phyloP scores from a whole-genome alignment of 1,140 invertebrate genomes.

The Eriosoma lanigerum region DNA sequence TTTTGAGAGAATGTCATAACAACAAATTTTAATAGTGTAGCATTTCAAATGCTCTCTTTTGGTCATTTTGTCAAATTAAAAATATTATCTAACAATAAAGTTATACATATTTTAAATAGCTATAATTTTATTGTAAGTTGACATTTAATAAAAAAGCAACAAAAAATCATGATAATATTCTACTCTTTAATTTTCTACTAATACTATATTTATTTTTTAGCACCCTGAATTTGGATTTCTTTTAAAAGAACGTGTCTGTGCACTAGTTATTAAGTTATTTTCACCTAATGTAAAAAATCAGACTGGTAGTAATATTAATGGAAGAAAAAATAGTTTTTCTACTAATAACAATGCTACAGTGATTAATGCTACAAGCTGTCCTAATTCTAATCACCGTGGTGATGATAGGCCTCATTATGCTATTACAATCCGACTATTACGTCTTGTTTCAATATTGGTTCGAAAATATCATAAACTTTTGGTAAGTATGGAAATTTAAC shows the following conservation, averaged over 20 bases:
- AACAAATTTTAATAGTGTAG: too few species aligned
- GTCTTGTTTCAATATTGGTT: conserved; percentile 90
- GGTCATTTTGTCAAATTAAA: too few species aligned
- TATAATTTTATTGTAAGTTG: too few species aligned
- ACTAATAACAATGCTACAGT: not conserved
- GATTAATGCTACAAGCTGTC: conserved; percentile 58
- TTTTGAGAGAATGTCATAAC: too few species aligned
- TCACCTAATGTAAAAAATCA: conserved; percentile 94
- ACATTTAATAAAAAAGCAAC: too few species aligned
- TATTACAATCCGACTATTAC: conserved; percentile 89
- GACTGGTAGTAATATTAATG: conserved; percentile 60
- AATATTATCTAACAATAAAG: too few species aligned
- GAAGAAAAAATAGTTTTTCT: not conserved
- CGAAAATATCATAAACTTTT: conserved; percentile 91
- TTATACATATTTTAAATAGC: too few species aligned
- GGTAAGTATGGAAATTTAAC: conserved; percentile 63
- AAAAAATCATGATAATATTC: too few species aligned
- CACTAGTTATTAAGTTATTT: conserved; percentile 95
- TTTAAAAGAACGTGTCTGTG: conserved; percentile 94
- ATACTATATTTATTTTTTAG: conserved; percentile 61
- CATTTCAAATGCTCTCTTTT: too few species aligned
- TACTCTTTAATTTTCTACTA: not conserved
- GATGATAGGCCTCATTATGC: conserved; percentile 92
- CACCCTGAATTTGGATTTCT: conserved; percentile 93
- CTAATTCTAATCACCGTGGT: conserved; percentile 65